Conservation (phyloP, 64 coral and sea anemone species). For the Stichodactyla helianthus region DNA sequence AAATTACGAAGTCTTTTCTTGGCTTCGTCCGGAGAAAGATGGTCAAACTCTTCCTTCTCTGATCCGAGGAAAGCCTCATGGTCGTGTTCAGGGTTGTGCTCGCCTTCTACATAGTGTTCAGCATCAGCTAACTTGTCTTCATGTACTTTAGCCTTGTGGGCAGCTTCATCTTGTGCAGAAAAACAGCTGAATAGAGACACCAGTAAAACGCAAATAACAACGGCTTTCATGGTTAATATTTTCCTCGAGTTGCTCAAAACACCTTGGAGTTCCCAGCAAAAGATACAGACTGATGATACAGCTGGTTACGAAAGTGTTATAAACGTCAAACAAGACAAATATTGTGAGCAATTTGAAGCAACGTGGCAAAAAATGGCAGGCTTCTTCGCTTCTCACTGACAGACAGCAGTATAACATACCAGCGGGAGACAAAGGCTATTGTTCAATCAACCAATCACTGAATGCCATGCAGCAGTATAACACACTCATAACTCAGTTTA, state of each 20-base stretch:
- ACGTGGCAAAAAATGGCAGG: conserved; percentile 64
- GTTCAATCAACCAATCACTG: background rate
- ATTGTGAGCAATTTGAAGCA: conserved; percentile 12
- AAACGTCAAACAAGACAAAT: conserved; percentile 19
- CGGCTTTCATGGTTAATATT: conserved; percentile 10
- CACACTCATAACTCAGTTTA: background rate
- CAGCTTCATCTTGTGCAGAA: conserved; percentile 13
- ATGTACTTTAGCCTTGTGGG: conserved; percentile 48
- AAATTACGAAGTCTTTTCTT: conserved; percentile 64
- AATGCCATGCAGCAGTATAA: background rate
- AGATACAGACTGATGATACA: conserved; percentile 3
- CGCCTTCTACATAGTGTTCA: conserved; percentile 66
- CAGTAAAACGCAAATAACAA: conserved; percentile 20
- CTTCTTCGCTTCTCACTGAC: background rate
- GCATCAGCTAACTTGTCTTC: conserved; percentile 72
- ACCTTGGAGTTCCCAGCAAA: background rate
- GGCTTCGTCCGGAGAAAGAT: conserved; percentile 87
- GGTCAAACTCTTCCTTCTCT: conserved; percentile 89
- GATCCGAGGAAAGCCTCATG: conserved; percentile 89
- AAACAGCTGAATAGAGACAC: conserved; percentile 33
- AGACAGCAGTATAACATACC: background rate
- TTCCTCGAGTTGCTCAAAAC: background rate
- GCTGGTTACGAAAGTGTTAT: background rate
- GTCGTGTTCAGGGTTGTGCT: conserved; percentile 86
- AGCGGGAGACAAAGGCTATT: background rate